Base-by-base conservation (phyloP, 2,888 invertebrate genomes). In the Cabera pusaria region DNA sequence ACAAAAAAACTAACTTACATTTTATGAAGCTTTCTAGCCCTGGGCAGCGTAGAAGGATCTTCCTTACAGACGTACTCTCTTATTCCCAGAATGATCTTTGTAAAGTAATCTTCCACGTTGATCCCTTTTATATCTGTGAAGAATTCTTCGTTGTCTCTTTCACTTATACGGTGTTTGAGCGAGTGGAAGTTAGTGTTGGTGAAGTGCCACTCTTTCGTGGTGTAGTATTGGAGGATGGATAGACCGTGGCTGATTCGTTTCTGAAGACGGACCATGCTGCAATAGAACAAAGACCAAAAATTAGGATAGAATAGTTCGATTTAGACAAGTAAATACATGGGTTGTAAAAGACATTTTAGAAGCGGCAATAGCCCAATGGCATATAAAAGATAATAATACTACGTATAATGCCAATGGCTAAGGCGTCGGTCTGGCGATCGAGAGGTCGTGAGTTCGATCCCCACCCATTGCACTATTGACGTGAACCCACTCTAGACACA, bases 61-160 rank as follows among this genome's bases (percentile, higher is more conserved):
- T 98, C 98, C 46, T 97, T 96, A 27, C 97, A 90, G 50, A 95
- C 93, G 67, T 91, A 97, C 45, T 93, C 91, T 28, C 97, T 90
- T 6, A 94, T 93, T 0, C 97, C 98, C 35, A 95, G 78, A 7
- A 97, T 92, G 54, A 96, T 96, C 25, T 70, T 49, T 44, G 54
- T 63, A 20, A 87, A 33, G 18, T 78, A 88, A 0, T 67, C 56
- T 74, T 90, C 62, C 1, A 67, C 51, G 2, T 73, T 40, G 1
- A 84, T 25, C 0, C 22, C 20, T 1, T 80, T 75, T 1, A 86
- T 63, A 20, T 90, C 87, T 0, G 90, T 90, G 53, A 84, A 91
- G 61, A 95, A 96, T 1, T 84, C 71, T 29, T 91, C 79, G 47
- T 93, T 78, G 49, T 94, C 95, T 11, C 77, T 74, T 0, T 74